These are phyloP conservation scores for Embiotoca jacksoni DNA, from an alignment of 2,113 vertebrate genomes.

Conservation along the genomic window DNA sequence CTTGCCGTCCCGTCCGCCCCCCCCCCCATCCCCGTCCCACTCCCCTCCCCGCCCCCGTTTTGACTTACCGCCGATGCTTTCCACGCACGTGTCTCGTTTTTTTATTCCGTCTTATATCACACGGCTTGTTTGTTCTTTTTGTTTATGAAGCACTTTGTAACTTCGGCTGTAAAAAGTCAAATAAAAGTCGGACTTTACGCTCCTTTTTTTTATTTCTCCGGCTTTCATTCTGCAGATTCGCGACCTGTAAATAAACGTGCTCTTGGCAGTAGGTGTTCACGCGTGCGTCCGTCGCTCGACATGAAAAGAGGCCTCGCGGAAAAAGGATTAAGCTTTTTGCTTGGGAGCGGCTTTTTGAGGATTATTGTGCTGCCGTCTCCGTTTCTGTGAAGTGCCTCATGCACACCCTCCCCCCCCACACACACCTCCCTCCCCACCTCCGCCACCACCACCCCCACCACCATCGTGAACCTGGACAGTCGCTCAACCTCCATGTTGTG, in stretches of 20 bases:
- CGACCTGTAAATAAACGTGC: slow-evolving; percentile 44
- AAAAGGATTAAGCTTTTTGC: slow-evolving; percentile 56
- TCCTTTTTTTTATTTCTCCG: slow-evolving; percentile 1
- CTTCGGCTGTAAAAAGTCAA: slow-evolving; percentile 15
- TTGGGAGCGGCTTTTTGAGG: slow-evolving; percentile 31
- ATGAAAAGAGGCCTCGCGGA: slow-evolving; percentile 56
- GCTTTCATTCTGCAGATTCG: slow-evolving; percentile 53
- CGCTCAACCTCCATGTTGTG: slow-evolving; percentile 40
- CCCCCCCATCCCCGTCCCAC: neutral
- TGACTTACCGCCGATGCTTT: slow-evolving; percentile 2
- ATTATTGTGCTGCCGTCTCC: slow-evolving; percentile 17
- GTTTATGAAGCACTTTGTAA: slow-evolving; percentile 39
- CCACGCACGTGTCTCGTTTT: slow-evolving; percentile 24
- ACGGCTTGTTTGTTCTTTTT: slow-evolving; percentile 11
- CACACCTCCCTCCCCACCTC: too few relatives aligned
- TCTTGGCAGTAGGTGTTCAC: slow-evolving; percentile 51
- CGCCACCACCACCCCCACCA: too few relatives aligned
- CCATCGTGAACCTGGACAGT: slow-evolving; percentile 32
- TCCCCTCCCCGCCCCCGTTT: neutral
- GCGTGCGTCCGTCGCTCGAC: slow-evolving; percentile 37
- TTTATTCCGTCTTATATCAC: slow-evolving; percentile 25
- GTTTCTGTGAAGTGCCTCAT: slow-evolving; percentile 21
- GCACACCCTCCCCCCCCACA: neutral
- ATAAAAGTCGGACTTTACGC: slow-evolving; percentile 24
- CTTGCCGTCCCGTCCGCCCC: neutral